These are phyloP conservation scores for Gracilinanus agilis DNA, from an alignment of 2,113 vertebrate genomes.

Conservation along the genomic window DNA sequence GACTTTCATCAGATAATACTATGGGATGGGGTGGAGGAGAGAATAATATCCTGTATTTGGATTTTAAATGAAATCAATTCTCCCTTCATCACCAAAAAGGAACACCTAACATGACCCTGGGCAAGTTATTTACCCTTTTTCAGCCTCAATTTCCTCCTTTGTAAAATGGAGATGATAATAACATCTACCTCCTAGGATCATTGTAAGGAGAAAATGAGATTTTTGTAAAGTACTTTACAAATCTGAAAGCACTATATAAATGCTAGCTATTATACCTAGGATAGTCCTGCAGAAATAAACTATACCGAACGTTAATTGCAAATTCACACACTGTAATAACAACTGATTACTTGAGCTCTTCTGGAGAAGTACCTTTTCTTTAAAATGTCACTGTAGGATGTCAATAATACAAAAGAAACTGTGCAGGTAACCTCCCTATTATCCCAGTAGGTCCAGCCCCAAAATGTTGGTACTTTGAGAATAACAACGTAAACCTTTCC, in stretches of 20 bases:
- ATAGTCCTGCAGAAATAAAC: background rate
- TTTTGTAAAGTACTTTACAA: background rate
- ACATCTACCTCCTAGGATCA: background rate
- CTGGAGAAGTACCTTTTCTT: background rate
- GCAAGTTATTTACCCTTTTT: background rate
- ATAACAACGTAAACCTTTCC: background rate
- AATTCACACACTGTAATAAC: background rate
- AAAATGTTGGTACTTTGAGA: background rate
- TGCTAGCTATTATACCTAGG: background rate
- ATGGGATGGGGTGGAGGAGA: background rate
- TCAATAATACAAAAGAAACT: background rate
- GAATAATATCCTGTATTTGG: background rate
- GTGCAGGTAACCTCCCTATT: background rate
- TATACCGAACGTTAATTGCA: background rate
- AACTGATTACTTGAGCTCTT: background rate
- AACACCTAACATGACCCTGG: background rate
- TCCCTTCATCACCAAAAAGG: background rate
- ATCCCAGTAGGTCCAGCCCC: background rate
- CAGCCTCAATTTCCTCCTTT: background rate
- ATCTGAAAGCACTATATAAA: background rate
- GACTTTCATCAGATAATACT: background rate
- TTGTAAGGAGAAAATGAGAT: background rate
- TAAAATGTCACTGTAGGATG: conserved; percentile 21
- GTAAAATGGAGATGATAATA: background rate
- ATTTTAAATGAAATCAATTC: conserved; percentile 26